A percentile compares a stretch with the other conserved stretches of the same genome.
These are phyloP conservation scores for Wasmannia auropunctata DNA, from an alignment of 1,140 invertebrate genomes.

Conservation along the genomic window DNA sequence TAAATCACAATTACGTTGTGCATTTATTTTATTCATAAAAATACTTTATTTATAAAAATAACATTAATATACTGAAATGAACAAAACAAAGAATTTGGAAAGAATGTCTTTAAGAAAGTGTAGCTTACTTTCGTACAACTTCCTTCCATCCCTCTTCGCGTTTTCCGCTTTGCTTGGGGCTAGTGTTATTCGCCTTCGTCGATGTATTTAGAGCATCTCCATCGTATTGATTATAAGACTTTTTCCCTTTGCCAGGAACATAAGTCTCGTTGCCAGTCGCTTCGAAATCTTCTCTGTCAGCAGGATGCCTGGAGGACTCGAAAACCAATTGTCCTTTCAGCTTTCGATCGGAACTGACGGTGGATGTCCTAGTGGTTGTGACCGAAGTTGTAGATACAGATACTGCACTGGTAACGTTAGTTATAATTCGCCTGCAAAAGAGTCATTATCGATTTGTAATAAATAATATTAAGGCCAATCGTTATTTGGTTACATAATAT, in stretches of 20 bases:
- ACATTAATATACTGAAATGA: not conserved
- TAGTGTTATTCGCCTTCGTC: constrained; percentile 83
- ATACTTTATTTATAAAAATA: constrained; percentile 25
- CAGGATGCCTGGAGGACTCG: constrained; percentile 87
- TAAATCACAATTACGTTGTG: not conserved
- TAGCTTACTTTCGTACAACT: constrained; percentile 93
- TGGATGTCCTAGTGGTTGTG: constrained; percentile 64
- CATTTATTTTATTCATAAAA: constrained; percentile 18
- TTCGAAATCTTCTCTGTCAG: constrained; percentile 89
- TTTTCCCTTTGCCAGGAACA: constrained; percentile 86
- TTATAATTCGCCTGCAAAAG: constrained; percentile 71
- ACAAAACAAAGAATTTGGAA: not conserved
- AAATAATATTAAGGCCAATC: not conserved
- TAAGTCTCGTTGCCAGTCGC: constrained; percentile 88
- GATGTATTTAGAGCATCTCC: constrained; percentile 78
- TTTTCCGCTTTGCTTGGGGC: constrained; percentile 90
- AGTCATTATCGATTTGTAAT: not conserved
- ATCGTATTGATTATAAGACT: constrained; percentile 84
- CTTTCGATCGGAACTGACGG: constrained; percentile 79
- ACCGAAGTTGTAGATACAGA: constrained; percentile 60
- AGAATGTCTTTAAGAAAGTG: not conserved
- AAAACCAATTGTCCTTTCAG: constrained; percentile 86
- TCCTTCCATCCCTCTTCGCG: constrained; percentile 99
- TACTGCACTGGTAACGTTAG: constrained; percentile 58
- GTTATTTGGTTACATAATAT: not conserved